These are phyloP conservation scores for Eutolmus rufibarbis DNA, from an alignment of 2,888 invertebrate genomes.

Conservation along the genomic window DNA sequence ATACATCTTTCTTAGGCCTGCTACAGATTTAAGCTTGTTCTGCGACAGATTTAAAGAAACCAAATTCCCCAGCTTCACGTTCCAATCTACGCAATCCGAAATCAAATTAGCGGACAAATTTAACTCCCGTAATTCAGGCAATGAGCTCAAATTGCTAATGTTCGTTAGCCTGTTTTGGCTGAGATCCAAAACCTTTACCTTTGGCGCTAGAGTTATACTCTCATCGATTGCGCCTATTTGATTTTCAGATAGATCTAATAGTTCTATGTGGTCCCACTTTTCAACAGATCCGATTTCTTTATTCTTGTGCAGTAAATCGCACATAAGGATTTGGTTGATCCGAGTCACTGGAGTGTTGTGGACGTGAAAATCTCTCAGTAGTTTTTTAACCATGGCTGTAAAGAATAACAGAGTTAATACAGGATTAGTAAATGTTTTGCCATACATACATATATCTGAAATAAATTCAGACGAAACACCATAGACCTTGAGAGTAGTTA, in stretches of 20 bases:
- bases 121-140: slow-evolving; percentile 78
- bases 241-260: slow-evolving; percentile 81
- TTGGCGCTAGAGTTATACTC: slow-evolving; percentile 78
- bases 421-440: not conserved
- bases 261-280: slow-evolving; percentile 72
- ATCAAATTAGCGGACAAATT: slow-evolving; percentile 84
- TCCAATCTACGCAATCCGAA: slow-evolving; percentile 75
- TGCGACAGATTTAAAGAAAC: slow-evolving; percentile 84
- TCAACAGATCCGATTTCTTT: slow-evolving; percentile 49
- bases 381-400: slow-evolving; percentile 56
- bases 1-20: slow-evolving; percentile 81
- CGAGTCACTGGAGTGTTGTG: slow-evolving; percentile 59
- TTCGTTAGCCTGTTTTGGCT: slow-evolving; percentile 80
- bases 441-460: slow-evolving; percentile 63
- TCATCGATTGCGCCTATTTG: slow-evolving; percentile 79
- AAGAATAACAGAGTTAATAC: not conserved
- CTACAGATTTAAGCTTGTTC: slow-evolving; percentile 77
- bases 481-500: slow-evolving; percentile 75
- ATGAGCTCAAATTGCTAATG: slow-evolving; percentile 78
- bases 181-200: slow-evolving; percentile 74
- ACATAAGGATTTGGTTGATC: slow-evolving; percentile 81
- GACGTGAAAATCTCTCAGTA: slow-evolving; percentile 63
- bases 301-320: slow-evolving; percentile 82
- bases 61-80: slow-evolving; percentile 87
- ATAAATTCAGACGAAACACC: slow-evolving; percentile 75